Evolutionary conservation across 2,113 vertebrate species (phyloP).

Genomic region (Pelobates fuscus): DNA sequence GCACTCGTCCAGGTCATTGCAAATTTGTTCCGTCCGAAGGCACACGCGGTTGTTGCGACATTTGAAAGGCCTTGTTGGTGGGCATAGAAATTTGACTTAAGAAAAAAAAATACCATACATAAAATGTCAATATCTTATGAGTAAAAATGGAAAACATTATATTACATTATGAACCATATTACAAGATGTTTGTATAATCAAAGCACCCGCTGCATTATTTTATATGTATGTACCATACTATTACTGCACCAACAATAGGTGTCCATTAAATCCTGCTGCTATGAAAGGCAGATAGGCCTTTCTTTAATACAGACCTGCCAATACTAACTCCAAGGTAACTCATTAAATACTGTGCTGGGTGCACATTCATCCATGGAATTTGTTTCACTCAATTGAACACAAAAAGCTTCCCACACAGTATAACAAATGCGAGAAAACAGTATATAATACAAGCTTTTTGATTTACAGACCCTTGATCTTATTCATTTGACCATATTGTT

Average conservation of each 20-base stretch:
- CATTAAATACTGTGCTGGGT: background rate
- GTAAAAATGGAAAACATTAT: background rate
- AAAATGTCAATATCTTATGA: slow-evolving; percentile 19
- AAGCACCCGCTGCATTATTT: background rate
- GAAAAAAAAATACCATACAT: slow-evolving; percentile 49
- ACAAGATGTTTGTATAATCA: background rate
- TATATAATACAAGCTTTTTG: background rate
- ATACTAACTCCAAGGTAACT: background rate
- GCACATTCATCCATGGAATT: background rate
- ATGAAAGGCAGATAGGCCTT: background rate
- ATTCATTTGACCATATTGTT: too few relatives aligned
- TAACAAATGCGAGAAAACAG: background rate
- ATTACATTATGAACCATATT: background rate
- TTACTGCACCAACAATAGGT: background rate
- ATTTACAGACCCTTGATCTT: background rate
- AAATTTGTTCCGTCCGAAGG: slow-evolving; percentile 82
- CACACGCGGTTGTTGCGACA: slow-evolving; percentile 90
- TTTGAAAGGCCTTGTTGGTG: slow-evolving; percentile 83
- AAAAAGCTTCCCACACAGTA: background rate
- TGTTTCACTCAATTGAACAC: background rate
- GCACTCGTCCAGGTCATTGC: slow-evolving; percentile 92
- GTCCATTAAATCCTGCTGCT: background rate
- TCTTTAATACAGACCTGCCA: background rate
- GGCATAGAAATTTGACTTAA: slow-evolving; percentile 86
- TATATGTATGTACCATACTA: background rate